These are phyloP conservation scores for Xiphophorus birchmanni DNA, from an alignment of 2,797 vertebrate species.

Conservation along the genomic window DNA sequence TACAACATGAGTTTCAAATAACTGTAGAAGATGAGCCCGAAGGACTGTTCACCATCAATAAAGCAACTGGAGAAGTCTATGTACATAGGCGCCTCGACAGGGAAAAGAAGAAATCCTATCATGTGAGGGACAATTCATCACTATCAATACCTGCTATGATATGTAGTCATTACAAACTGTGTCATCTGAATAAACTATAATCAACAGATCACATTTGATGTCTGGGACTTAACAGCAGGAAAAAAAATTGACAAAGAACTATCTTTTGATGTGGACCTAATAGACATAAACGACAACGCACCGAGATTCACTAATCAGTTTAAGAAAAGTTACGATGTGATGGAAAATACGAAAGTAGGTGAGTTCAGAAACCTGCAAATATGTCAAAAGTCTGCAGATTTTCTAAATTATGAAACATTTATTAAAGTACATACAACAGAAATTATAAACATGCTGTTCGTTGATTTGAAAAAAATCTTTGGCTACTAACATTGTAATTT, in stretches of 20 bases:
- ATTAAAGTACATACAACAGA: neutral
- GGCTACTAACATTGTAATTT: neutral
- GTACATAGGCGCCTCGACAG: conserved; percentile 75
- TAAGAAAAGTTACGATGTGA: conserved; percentile 28
- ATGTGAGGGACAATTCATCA: conserved; percentile 65
- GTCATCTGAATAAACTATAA: neutral
- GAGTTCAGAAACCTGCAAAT: conserved; percentile 11
- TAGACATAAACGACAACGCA: conserved; percentile 86
- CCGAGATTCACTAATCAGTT: conserved; percentile 66
- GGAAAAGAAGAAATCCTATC: conserved; percentile 66
- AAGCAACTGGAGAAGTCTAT: conserved; percentile 47
- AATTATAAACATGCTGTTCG: too few relatives aligned
- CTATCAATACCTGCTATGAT: neutral
- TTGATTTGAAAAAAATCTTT: neutral
- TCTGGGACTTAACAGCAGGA: neutral
- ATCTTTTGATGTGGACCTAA: conserved; percentile 80
- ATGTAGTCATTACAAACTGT: neutral
- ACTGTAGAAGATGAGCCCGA: conserved; percentile 76
- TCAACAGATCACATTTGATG: conserved; percentile 81
- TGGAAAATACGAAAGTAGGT: conserved; percentile 72
- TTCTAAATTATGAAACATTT: neutral
- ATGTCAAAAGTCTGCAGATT: neutral
- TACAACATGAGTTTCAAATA: conserved; percentile 66
- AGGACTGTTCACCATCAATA: conserved; percentile 77
- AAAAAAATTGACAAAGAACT: conserved; percentile 71